Percentiles rank a stretch among this genome's conserved stretches.
phyloP scores from a whole-genome alignment of 2,113 vertebrate genomes.

The Eleginops maclovinus region DNA sequence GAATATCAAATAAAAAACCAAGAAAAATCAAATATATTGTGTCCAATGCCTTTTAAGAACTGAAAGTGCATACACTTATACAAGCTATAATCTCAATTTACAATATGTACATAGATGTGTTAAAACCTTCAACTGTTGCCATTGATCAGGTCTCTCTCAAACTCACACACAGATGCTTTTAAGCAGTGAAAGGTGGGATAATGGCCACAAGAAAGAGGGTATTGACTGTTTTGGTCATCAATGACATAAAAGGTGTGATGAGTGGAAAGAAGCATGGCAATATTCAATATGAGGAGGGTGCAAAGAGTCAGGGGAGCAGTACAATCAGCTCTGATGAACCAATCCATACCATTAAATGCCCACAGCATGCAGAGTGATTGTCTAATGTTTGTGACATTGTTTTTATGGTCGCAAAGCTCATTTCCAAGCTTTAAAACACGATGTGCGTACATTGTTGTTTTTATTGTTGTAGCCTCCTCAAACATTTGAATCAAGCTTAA shows the following conservation, averaged over 20 bases:
- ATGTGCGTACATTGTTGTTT: background rate
- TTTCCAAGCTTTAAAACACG: too few species aligned
- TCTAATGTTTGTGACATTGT: background rate
- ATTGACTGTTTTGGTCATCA: conserved; percentile 42
- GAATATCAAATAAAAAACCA: too few species aligned
- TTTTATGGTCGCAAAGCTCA: background rate
- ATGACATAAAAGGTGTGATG: conserved; percentile 24
- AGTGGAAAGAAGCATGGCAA: background rate
- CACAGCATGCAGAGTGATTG: background rate
- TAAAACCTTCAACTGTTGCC: background rate
- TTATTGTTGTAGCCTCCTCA: too few species aligned
- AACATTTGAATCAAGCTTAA: too few species aligned
- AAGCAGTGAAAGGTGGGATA: conserved; percentile 34
- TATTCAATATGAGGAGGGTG: background rate
- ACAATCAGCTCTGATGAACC: background rate
- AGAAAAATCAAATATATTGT: background rate
- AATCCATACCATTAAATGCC: background rate
- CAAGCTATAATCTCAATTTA: background rate
- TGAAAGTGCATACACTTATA: background rate
- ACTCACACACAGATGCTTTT: background rate
- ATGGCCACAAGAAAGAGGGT: conserved; percentile 9
- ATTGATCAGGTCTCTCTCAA: conserved; percentile 15
- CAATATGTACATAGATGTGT: background rate
- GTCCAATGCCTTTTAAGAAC: background rate
- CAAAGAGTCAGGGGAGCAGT: background rate